phyloP scores from a whole-genome alignment of 1,140 invertebrate genomes.

The Drosophila sucinea region DNA sequence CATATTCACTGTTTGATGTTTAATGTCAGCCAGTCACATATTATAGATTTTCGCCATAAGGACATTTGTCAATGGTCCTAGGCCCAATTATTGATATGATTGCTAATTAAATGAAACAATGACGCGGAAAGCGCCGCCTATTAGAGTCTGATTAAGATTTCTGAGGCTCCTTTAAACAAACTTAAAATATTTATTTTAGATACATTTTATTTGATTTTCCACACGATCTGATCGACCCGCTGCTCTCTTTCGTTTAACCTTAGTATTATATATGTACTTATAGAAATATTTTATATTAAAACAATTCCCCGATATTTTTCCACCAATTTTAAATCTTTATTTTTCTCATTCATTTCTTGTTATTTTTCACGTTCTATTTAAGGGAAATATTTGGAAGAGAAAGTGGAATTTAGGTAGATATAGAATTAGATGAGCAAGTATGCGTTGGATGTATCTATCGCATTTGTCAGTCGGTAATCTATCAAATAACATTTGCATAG shows the following conservation, averaged over 20 bases:
- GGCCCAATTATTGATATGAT: background rate
- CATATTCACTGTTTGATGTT: background rate
- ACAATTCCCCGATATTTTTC: constrained; percentile 4
- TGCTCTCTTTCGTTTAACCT: no score
- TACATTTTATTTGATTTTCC: no score
- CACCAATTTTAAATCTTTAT: background rate
- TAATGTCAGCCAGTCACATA: background rate
- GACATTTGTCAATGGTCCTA: background rate
- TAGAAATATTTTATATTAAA: constrained; percentile 5
- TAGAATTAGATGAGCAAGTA: background rate
- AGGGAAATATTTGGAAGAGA: background rate
- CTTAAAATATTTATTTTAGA: no score
- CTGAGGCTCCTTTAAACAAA: no score
- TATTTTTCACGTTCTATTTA: constrained; percentile 7
- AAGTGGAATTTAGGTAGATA: constrained; percentile 7
- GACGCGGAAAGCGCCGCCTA: no score
- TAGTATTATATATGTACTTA: background rate
- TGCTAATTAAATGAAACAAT: background rate
- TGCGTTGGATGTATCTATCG: background rate
- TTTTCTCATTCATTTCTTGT: background rate
- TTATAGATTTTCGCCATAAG: background rate
- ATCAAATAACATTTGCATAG: constrained; percentile 4
- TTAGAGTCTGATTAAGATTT: no score
- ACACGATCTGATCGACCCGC: no score
- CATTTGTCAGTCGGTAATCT: background rate